Conservation (phyloP, 2,797 vertebrate genomes). For the Hydrolagus colliei region DNA sequence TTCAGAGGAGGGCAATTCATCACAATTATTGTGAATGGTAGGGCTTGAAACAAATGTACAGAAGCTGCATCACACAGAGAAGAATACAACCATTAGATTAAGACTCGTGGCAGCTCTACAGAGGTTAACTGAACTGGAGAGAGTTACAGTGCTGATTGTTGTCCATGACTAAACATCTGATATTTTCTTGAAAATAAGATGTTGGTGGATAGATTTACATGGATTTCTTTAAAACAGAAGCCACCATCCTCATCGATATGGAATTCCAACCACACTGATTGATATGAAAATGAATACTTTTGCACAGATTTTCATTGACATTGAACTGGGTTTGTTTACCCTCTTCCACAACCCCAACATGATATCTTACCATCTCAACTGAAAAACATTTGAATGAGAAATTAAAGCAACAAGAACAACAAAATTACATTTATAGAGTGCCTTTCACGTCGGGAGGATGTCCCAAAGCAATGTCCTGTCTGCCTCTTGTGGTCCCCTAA, state of each 20-base stretch:
- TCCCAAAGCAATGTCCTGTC: neutral
- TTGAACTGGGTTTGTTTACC: neutral
- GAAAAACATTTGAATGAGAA: neutral
- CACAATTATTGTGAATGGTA: slow-evolving; percentile 22
- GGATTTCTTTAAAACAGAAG: too few relatives aligned
- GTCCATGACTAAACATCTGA: neutral
- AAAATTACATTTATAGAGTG: too few relatives aligned
- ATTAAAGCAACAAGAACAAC: too few relatives aligned
- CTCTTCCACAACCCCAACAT: neutral
- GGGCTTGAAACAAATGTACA: neutral
- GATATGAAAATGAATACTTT: too few relatives aligned
- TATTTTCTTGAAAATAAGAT: too few relatives aligned
- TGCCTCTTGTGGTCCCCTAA: too few relatives aligned
- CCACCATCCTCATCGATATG: too few relatives aligned
- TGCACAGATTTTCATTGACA: neutral
- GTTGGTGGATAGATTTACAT: too few relatives aligned
- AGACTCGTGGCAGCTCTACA: neutral
- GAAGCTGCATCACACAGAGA: neutral
- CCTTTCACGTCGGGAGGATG: neutral
- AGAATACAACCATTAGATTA: neutral
- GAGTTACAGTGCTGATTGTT: neutral
- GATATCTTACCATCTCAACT: neutral
- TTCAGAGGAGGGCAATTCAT: slow-evolving; percentile 24
- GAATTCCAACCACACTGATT: too few relatives aligned
- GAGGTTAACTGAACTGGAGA: slow-evolving; percentile 13